phyloP scores from a whole-genome alignment of 2,113 vertebrate species.

The Melanocharis versteri region DNA sequence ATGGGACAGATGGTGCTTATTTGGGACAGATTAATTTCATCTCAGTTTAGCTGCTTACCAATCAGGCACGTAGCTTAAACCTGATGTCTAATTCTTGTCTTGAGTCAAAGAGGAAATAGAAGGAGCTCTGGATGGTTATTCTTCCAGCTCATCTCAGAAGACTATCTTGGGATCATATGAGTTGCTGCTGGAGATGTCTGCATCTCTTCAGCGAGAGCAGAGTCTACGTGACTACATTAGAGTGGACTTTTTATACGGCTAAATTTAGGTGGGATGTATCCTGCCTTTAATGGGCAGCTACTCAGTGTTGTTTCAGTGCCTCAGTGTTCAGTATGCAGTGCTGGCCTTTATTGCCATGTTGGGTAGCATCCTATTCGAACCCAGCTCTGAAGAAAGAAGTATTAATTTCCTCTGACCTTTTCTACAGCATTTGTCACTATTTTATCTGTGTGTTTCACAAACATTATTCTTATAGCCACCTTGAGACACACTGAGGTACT shows the following conservation, averaged over 20 bases:
- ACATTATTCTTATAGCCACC: neutral
- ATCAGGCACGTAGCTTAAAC: neutral
- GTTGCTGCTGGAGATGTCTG: neutral
- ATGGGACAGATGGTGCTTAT: neutral
- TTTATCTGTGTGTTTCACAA: neutral
- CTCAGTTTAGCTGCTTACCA: neutral
- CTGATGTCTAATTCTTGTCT: neutral
- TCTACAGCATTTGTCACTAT: neutral
- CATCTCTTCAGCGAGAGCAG: neutral
- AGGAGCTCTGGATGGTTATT: neutral
- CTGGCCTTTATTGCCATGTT: neutral
- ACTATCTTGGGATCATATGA: neutral
- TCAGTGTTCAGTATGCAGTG: neutral
- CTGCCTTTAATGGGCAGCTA: neutral
- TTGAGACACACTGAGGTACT: neutral
- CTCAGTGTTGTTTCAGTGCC: neutral
- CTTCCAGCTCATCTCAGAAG: neutral
- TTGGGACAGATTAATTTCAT: neutral
- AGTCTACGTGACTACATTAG: neutral
- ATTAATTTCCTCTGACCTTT: slow-evolving; percentile 39
- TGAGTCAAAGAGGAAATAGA: neutral
- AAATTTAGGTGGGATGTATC: neutral
- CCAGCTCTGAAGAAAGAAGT: neutral
- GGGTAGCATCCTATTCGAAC: neutral
- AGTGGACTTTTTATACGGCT: neutral